Evolutionary conservation across 2,888 invertebrate species (phyloP), one percentile per base, ranked within the genome.

Genomic region (Operophtera brumata): DNA sequence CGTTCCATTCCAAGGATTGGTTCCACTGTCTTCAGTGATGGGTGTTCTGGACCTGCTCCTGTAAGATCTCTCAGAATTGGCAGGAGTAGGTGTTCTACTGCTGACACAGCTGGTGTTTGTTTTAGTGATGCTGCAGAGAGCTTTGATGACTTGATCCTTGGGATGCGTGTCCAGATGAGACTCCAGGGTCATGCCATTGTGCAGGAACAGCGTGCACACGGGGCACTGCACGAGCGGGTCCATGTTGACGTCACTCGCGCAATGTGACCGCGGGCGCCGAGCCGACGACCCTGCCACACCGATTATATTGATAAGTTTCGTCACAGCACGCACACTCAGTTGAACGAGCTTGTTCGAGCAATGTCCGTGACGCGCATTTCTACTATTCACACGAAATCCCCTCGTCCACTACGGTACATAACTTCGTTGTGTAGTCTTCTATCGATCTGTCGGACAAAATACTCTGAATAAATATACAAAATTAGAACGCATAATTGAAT

Each of bases 81-180:
- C 60, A 1, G 90, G 86, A 34, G 88, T 85, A 30, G 86, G 70
- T 65, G 86, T 82, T 69, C 91, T 75, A 70, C 90, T 85, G 42
- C 77, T 62, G 2, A 28, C 76, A 78, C 77, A 84, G 59, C 72
- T 78, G 56, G 75, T 73, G 62, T 82, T 84, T 49, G 89, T 91
- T 59, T 85, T 83, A 60, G 92, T 90, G 57, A 90, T 70, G 65
- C 64, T 80, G 70, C 90, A 93, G 61, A 96, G 87, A 20, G 96
- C 96, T 78, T 94, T 95, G 67, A 96, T 96, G 46, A 96, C 96
- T 84, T 96, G 96, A 70, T 96, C 96, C 82, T 96, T 96, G 37
- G 96, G 96, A 89, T 96, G 96, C 25, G 96, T 96, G 75, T 95
- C 94, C 80, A 96, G 91, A 80, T 96, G 96, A 62, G 93, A 93